phyloP scores from a whole-genome alignment of 2,113 vertebrate species.

The Amia ocellicauda region DNA sequence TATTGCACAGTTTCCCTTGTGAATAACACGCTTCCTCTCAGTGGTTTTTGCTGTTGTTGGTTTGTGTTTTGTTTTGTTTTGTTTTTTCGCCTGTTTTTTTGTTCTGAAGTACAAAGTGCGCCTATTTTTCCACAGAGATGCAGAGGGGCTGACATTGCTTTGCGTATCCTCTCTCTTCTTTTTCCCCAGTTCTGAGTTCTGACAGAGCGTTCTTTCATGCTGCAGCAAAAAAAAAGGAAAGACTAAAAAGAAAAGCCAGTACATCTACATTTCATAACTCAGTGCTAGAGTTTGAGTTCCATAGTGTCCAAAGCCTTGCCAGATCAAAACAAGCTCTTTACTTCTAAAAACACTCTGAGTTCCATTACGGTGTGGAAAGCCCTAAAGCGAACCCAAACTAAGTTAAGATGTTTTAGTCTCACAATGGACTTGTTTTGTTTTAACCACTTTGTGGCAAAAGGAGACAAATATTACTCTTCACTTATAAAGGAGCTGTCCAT shows the following conservation, averaged over 20 bases:
- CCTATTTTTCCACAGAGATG: neutral
- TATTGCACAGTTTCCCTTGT: too few species aligned
- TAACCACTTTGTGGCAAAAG: neutral
- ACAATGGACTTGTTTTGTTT: neutral
- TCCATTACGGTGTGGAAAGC: slow-evolving; percentile 16
- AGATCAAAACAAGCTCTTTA: slow-evolving; percentile 30
- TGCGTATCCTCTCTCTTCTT: neutral
- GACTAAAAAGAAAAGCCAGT: neutral
- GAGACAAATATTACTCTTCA: neutral
- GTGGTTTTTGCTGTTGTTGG: too few species aligned
- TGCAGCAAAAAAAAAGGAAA: slow-evolving; percentile 21
- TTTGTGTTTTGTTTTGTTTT: neutral
- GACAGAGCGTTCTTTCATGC: slow-evolving; percentile 23
- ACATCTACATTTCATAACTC: slow-evolving; percentile 21
- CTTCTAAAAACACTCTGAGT: slow-evolving; percentile 21
- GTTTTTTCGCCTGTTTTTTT: neutral
- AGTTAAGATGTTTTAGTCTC: slow-evolving; percentile 4
- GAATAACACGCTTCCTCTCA: too few species aligned
- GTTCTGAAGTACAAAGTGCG: neutral
- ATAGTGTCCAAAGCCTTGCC: slow-evolving; percentile 27
- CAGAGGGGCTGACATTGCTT: neutral
- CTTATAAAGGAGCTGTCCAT: neutral
- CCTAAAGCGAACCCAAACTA: slow-evolving; percentile 10
- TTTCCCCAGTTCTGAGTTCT: slow-evolving; percentile 13
- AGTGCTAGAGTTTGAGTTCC: slow-evolving; percentile 14